A percentile compares a stretch with the other conserved stretches of the same genome.
Evolutionary conservation across 2,888 invertebrate species (phyloP).

Genomic region (Cryptocephalus moraei): DNA sequence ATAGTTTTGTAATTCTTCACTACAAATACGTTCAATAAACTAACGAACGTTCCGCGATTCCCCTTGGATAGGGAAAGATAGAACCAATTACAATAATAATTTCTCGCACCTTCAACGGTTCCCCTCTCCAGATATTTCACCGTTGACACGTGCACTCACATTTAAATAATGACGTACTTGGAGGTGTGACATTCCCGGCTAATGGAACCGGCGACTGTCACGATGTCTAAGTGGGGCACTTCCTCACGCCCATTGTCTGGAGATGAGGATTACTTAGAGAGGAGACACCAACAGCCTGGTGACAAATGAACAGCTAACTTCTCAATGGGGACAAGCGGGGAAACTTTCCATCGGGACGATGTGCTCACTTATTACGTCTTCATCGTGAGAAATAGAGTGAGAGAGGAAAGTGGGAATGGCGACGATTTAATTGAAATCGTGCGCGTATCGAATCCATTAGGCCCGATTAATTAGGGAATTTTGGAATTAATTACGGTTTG

Average conservation of each 20-base stretch:
- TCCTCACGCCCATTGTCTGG: conserved; percentile 32
- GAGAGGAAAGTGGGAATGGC: neutral
- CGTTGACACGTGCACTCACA: conserved; percentile 20
- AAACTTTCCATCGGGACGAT: too few relatives aligned
- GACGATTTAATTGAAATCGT: conserved; percentile 1
- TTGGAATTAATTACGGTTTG: neutral
- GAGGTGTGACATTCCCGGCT: conserved; percentile 26
- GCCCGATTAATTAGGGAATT: neutral
- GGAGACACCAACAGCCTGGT: conserved; percentile 20
- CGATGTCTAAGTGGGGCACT: conserved; percentile 31
- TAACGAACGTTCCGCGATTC: too few relatives aligned
- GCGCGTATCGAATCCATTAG: neutral
- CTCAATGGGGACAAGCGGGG: conserved; percentile 19
- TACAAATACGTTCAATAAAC: too few relatives aligned
- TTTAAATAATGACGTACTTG: conserved; percentile 33
- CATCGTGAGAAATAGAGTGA: too few relatives aligned
- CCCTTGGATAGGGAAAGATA: too few relatives aligned
- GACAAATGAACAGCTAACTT: conserved; percentile 37
- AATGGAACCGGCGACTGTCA: conserved; percentile 33
- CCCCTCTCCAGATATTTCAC: neutral
- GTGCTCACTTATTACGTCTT: too few relatives aligned
- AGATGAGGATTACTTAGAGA: conserved; percentile 26
- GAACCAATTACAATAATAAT: too few relatives aligned
- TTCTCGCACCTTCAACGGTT: neutral
- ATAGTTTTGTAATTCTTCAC: too few relatives aligned